phyloP scores from a whole-genome alignment of 1,140 invertebrate genomes.

The Sarcophaga bullata region DNA sequence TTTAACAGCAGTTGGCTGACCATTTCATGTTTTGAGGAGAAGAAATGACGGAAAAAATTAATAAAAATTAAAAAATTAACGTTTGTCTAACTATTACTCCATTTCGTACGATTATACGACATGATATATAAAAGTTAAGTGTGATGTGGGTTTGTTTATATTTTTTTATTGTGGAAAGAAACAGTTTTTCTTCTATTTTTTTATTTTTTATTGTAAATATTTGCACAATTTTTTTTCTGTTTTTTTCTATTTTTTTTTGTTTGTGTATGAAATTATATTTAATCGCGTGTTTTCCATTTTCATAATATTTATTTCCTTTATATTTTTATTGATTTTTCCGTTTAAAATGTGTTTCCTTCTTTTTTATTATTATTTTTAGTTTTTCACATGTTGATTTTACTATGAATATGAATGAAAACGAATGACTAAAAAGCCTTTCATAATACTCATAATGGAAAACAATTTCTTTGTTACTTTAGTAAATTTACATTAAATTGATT shows the following conservation, averaged over 20 bases:
- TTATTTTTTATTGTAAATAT: neutral
- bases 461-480: too few species aligned
- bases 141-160: neutral
- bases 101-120: too few species aligned
- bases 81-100: too few species aligned
- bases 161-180: neutral
- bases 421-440: too few species aligned
- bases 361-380: neutral
- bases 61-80: too few species aligned
- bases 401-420: too few species aligned
- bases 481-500: too few species aligned
- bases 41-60: too few species aligned
- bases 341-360: neutral
- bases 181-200: neutral
- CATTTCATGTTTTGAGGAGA: too few species aligned
- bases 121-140: too few species aligned
- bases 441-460: too few species aligned
- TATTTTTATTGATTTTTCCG: conserved; percentile 4
- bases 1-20: too few species aligned
- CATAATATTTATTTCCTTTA: conserved; percentile 5
- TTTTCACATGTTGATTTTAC: conserved; percentile 9
- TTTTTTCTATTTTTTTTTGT: neutral
- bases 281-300: neutral
- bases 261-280: neutral
- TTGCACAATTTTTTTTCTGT: neutral